Conservation (phyloP, 2,113 vertebrate species). For the Dendrocopos noguchii region DNA sequence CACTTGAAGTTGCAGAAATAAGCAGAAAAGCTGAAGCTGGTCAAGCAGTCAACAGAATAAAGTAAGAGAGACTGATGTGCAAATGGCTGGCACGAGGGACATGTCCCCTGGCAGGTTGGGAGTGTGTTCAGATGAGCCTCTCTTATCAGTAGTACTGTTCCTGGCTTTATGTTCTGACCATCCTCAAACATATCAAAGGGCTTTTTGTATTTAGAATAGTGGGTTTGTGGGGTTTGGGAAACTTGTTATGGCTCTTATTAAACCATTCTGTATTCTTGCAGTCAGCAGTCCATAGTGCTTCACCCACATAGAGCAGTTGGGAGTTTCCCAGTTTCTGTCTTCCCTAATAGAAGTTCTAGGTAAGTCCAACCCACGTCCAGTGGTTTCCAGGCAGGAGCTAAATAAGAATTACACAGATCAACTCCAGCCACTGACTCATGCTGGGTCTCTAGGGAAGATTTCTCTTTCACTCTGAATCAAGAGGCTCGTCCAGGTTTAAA, state of each 20-base stretch:
- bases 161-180: slow-evolving; percentile 7
- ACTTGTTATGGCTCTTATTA: slow-evolving; percentile 5
- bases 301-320: not conserved
- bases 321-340: slow-evolving; percentile 22
- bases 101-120: not conserved
- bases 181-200: slow-evolving; percentile 23
- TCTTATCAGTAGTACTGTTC: not conserved
- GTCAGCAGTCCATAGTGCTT: slow-evolving; percentile 3
- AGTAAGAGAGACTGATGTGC: not conserved
- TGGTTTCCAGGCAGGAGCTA: slow-evolving; percentile 9
- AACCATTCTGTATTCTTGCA: slow-evolving; percentile 43
- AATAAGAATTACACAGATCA: not conserved
- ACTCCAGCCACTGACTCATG: not conserved
- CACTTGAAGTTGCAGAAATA: not conserved
- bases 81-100: not conserved
- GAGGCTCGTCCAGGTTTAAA: slow-evolving; percentile 5
- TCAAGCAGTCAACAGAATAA: not conserved
- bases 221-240: not conserved
- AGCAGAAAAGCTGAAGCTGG: slow-evolving; percentile 2
- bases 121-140: not conserved
- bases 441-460: slow-evolving; percentile 37
- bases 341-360: not conserved
- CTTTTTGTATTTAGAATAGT: slow-evolving; percentile 41
- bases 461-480: slow-evolving; percentile 1
- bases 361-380: not conserved